These are phyloP conservation scores for Zaprionus davidi DNA, from an alignment of 1,140 invertebrate species.

Conservation along the genomic window DNA sequence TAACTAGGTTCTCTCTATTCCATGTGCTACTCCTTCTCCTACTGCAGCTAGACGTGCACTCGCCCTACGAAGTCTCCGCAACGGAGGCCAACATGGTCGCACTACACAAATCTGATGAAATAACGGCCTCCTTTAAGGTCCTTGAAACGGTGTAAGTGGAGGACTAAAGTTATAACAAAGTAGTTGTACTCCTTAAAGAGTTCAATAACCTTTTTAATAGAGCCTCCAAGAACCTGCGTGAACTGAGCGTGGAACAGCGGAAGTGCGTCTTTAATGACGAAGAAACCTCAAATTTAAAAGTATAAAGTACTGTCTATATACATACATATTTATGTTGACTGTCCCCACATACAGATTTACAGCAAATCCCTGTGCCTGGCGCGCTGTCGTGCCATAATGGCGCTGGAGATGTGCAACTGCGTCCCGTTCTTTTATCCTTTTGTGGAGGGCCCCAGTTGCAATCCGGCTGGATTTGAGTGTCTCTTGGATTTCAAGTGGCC, in stretches of 20 bases:
- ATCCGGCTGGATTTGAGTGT: slow-evolving; percentile 80
- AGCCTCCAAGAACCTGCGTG: slow-evolving; percentile 63
- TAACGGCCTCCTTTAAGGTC: slow-evolving; percentile 78
- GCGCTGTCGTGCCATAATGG: slow-evolving; percentile 78
- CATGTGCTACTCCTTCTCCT: background rate
- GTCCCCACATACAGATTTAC: slow-evolving; percentile 57
- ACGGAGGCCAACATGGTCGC: slow-evolving; percentile 70
- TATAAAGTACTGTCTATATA: slow-evolving; percentile 19
- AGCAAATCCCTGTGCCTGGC: slow-evolving; percentile 78
- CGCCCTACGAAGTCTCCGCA: slow-evolving; percentile 77
- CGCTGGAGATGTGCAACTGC: slow-evolving; percentile 82
- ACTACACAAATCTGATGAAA: slow-evolving; percentile 78
- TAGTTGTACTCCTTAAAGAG: background rate
- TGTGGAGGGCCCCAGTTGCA: slow-evolving; percentile 72
- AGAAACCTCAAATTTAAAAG: slow-evolving; percentile 70
- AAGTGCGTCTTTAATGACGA: slow-evolving; percentile 83
- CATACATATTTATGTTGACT: background rate
- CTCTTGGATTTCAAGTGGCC: slow-evolving; percentile 82
- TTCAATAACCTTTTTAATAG: slow-evolving; percentile 35
- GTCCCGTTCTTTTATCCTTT: slow-evolving; percentile 82
- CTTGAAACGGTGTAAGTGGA: slow-evolving; percentile 79
- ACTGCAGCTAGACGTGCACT: slow-evolving; percentile 75
- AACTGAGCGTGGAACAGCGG: slow-evolving; percentile 70
- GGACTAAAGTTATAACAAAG: no score
- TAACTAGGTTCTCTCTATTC: no score